Conservation (phyloP, 2,888 invertebrate genomes). For the Melieria omissa region DNA sequence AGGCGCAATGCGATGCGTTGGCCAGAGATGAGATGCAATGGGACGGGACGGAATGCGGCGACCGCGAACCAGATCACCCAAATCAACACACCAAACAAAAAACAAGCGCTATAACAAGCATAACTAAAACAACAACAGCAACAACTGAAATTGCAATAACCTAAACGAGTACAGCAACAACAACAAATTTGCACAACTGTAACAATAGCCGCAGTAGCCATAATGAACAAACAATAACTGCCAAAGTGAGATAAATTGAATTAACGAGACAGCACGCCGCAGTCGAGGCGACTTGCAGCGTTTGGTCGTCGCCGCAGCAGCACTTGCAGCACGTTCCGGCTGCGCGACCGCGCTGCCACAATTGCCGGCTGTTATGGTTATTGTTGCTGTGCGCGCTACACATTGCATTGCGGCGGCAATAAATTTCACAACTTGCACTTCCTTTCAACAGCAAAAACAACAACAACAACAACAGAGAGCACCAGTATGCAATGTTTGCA, state of each 20-base stretch:
- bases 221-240: constrained; percentile 51
- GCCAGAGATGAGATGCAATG: neutral
- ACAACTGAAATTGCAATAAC: neutral
- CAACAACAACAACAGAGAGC: neutral
- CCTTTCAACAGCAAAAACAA: constrained; percentile 27
- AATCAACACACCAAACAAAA: constrained; percentile 10
- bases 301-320: constrained; percentile 4
- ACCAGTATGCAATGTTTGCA: neutral
- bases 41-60: no score
- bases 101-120: neutral
- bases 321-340: neutral
- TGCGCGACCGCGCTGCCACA: neutral
- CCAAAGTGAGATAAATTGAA: constrained; percentile 52
- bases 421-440: constrained; percentile 37
- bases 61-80: constrained; percentile 25
- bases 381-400: neutral
- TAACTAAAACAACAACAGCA: neutral
- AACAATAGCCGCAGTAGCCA: constrained; percentile 33
- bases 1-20: constrained; percentile 3
- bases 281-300: constrained; percentile 1
- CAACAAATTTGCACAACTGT: constrained; percentile 11
- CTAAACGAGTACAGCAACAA: constrained; percentile 17
- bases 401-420: constrained; percentile 18
- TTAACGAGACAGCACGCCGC: constrained; percentile 43
- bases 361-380: neutral